These are phyloP conservation scores for Ictalurus furcatus DNA, from an alignment of 2,113 vertebrate genomes.

Conservation along the genomic window DNA sequence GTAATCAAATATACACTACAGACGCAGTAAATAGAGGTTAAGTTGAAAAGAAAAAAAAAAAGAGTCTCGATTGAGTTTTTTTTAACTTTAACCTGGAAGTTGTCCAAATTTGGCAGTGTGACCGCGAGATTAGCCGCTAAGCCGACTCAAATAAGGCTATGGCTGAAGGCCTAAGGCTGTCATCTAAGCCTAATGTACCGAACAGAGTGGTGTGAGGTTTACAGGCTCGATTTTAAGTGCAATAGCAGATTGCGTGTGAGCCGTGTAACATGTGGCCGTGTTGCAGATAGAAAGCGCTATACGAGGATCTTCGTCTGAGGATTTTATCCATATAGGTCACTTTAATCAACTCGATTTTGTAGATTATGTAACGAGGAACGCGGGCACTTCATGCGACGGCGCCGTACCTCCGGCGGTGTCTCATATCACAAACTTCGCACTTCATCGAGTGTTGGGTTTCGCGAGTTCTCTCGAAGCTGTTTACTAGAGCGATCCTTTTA, in stretches of 20 bases:
- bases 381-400: conserved; percentile 61
- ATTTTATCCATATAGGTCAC: background rate
- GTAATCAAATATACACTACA: too few species aligned
- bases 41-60: background rate
- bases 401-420: conserved; percentile 65
- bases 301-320: background rate
- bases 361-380: conserved; percentile 54
- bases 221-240: conserved; percentile 21
- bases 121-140: conserved; percentile 26
- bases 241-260: conserved; percentile 35
- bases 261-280: background rate
- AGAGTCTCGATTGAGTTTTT: too few species aligned
- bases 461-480: conserved; percentile 73
- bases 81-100: conserved; percentile 1
- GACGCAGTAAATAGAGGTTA: background rate
- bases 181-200: conserved; percentile 48
- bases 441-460: conserved; percentile 75
- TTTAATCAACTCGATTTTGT: conserved; percentile 50
- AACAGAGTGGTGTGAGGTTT: conserved; percentile 41
- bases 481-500: conserved; percentile 75
- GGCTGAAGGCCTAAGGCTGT: conserved; percentile 26
- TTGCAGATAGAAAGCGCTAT: background rate
- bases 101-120: conserved; percentile 32
- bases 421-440: conserved; percentile 71
- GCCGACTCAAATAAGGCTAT: conserved; percentile 37